Evolutionary conservation across 1,140 invertebrate species (phyloP), one percentile per base, ranked within the genome.

Genomic region (Drosophila ironensis): DNA sequence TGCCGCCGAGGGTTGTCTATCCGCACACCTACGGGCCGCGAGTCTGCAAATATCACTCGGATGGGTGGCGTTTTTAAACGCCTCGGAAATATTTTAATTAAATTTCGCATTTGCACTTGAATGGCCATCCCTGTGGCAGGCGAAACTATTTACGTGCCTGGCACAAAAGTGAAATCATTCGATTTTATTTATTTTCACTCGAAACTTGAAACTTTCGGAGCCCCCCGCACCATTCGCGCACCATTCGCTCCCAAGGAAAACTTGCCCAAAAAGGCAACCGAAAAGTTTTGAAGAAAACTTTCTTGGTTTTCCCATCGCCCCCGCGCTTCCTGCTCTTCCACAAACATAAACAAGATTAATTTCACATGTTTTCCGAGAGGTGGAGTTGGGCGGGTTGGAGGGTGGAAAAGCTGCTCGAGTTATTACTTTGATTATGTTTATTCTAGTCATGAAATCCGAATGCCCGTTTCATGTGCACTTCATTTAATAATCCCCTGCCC

Each of bases 361-460:
- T 82, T 82, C 78, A 82, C 73, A 84, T 82, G 80, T 78, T 76
- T 53, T 27, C 33, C 30, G 41, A 41, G 64, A 24, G 51, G 40
- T 51, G 44, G 47, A 27, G 28, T 7, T 5, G 45, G n/a, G 11
- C n/a, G 4, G 12, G 17, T 1, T 17, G 6, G 6, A 7, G 28
- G 41, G 8, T 3, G 20, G n/a, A 25, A 14, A 25, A 54, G 24
- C 12, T 56, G 60, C 46, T 56, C 40, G 53, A 78, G 78, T 84
- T 82, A 84, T 82, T 82, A 82, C 80, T 82, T 86, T 82, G 80
- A 82, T 82, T 86, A 82, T 82, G 78, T 86, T 82, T 82, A 82
- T 82, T 82, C 72, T 84, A 84, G 78, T 78, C 80, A 67, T 78
- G 69, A 70, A 74, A 86, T 82, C 57, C 78, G 51, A 82, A 82